Conservation (phyloP, 2,797 vertebrate genomes). For the Leuciscus waleckii region DNA sequence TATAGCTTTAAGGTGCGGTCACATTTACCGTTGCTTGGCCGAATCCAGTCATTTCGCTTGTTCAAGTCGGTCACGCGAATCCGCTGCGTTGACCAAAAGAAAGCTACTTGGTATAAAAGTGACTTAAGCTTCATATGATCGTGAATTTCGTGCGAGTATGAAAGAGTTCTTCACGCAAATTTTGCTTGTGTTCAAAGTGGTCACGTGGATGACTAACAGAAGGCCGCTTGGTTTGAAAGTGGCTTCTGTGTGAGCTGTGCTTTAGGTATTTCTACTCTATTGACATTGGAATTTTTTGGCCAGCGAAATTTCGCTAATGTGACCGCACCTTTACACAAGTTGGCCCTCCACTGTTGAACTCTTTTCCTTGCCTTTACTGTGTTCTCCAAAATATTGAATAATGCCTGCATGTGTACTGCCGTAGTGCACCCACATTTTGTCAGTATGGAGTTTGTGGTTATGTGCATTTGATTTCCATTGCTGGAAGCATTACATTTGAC, state of each 20-base stretch:
- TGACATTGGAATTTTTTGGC: neutral
- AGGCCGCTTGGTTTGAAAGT: conserved; percentile 2
- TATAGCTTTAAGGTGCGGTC: conserved; percentile 38
- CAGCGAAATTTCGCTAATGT: neutral
- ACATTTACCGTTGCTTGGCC: neutral
- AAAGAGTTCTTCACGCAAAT: neutral
- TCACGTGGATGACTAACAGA: neutral
- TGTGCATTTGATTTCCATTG: conserved; percentile 12
- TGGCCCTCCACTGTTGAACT: conserved; percentile 43
- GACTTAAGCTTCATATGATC: neutral
- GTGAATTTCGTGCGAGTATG: neutral
- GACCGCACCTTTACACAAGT: conserved; percentile 20
- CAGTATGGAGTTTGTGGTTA: conserved; percentile 41
- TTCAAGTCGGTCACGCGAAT: neutral
- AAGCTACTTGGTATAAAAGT: no score
- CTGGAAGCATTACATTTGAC: conserved; percentile 10
- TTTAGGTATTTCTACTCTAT: neutral
- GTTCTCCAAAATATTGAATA: conserved; percentile 33
- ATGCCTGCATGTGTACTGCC: conserved; percentile 53
- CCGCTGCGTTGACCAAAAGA: no score
- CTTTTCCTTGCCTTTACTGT: conserved; percentile 40
- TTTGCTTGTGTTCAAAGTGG: neutral
- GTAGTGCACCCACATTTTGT: conserved; percentile 40
- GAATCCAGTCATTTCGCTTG: neutral
- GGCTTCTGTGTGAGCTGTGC: neutral